Base-by-base conservation (phyloP, 1,140 invertebrate genomes). In the Steinernema feltiae region DNA sequence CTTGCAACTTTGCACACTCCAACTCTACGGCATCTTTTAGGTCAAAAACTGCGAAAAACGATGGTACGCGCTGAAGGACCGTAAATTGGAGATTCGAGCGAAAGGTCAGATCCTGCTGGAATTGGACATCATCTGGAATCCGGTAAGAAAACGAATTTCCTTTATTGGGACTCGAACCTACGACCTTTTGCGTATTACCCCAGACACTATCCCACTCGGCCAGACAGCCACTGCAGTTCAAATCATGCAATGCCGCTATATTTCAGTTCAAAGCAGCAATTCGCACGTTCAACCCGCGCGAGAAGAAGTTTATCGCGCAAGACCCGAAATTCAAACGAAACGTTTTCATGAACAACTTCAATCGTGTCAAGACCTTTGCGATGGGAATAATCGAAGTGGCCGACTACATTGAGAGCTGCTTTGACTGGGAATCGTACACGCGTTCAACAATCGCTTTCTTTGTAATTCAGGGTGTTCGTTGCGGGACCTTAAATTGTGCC, bases 11-110 rank as follows among this genome's bases (percentile, higher is more conserved):
- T n/a, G n/a, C n/a, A n/a, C n/a, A n/a, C n/a, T n/a, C n/a, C n/a
- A n/a, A n/a, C n/a, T n/a, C n/a, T n/a, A n/a, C n/a, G n/a, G n/a
- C 69, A 63, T 17, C 2, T 17, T 77, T 53, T 90, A 91, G 85
- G 93, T 99, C 81, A 89, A 91, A 78, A 96, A 94, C 85, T 92
- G 93, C 1, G 94, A 97, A 82, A 94, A 94, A 85, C 89, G 92
- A 79, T 98, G 96, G 95, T 98, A 95, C 86, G 91, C 92, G 0
- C 88, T 99, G 27, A 99, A 99, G 88, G 96, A 99, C 87, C 94
- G 94, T 87, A 99, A 98, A 84, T 89, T 98, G 76, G 89, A 91
- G 21, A 90, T 90, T 0, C 88, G 93, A 46, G 93, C 93, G 0
- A 98, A 98, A 88, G 97, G 97, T 15, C 93, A 96, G 83, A 95